Conservation (phyloP, 1,140 invertebrate species). For the Drosophila nikananu region DNA sequence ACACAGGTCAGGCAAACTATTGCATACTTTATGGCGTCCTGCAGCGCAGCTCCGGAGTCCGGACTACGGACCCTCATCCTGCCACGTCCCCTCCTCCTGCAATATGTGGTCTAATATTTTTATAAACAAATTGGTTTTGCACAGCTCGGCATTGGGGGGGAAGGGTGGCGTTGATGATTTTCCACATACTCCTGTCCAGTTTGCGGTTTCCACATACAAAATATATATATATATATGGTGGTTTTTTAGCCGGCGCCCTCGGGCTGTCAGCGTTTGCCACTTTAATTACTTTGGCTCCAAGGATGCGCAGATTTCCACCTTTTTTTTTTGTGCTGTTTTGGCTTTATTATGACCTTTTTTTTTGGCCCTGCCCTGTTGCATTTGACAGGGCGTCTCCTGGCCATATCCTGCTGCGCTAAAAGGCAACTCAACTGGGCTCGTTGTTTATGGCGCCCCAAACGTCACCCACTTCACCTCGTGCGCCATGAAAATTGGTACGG, state of each 20-base stretch:
- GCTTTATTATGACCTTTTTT: slow-evolving; percentile 7
- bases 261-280: slow-evolving; percentile 64
- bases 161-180: slow-evolving; percentile 2
- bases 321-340: slow-evolving; percentile 29
- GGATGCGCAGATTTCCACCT: slow-evolving; percentile 61
- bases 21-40: slow-evolving; percentile 69
- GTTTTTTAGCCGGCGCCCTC: slow-evolving; percentile 22
- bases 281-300: slow-evolving; percentile 76
- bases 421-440: slow-evolving; percentile 70
- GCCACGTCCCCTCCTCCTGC: neutral
- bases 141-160: slow-evolving; percentile 28
- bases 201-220: slow-evolving; percentile 55
- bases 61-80: neutral
- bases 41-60: slow-evolving; percentile 12
- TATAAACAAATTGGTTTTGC: slow-evolving; percentile 81
- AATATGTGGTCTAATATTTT: slow-evolving; percentile 71
- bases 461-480: slow-evolving; percentile 28
- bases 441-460: slow-evolving; percentile 68
- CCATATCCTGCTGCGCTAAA: slow-evolving; percentile 48
- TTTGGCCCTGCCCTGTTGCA: slow-evolving; percentile 64
- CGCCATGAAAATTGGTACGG: slow-evolving; percentile 23
- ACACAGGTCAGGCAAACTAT: slow-evolving; percentile 76
- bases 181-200: slow-evolving; percentile 23
- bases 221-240: slow-evolving; percentile 9
- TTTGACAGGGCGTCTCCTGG: slow-evolving; percentile 56